Base-by-base conservation (phyloP, 1,140 invertebrate genomes). In the Idris sp. region DNA sequence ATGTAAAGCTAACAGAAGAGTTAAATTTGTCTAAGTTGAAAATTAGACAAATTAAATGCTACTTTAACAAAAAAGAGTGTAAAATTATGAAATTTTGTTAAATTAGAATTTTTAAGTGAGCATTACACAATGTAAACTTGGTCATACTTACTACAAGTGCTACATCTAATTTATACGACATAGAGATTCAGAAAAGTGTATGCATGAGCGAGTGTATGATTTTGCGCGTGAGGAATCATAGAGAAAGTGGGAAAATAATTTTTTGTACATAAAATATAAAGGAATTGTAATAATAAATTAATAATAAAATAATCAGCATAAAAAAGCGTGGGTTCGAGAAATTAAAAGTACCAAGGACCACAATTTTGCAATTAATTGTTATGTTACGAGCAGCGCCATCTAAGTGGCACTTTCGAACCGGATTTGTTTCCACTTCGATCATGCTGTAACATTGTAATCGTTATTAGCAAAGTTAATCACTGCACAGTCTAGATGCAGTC, bases 401-500 rank as follows among this genome's bases (percentile, higher is more conserved):
- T 59, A 41, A n/a, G 41, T 79, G 83, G 65, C 74, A 74, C 61
- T 76, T 64, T 76, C 68, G 35, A 76, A 84, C 76, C 74, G 76
- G 53, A 65, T 64, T 81, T 40, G 10, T 78, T 59, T 80, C 79
- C 80, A 75, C 49, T 82, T 81, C 77, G 72, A 79, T 80, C 77
- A 86, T 84, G 84, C 86, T 87, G 86, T 61, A 87, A 87, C 84
- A 87, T 79, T 81, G 64, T 81, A 86, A 86, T 81, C 58, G 69
- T 74, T 30, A 85, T 86, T 86, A 85, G 62, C 56, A 43, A n/a
- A 65, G 13, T 74, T 61, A 58, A 49, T 58, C 33, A 67, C 43
- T 56, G 26, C 51, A 43, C 54, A 59, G 41, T 16, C 22, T n/a
- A 30, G 14, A 11, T n/a, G 11, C 43, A 14, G 16, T 13, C 8